Conservation (phyloP, 2,797 vertebrate species). For the Phrynocephalus guinanensis region DNA sequence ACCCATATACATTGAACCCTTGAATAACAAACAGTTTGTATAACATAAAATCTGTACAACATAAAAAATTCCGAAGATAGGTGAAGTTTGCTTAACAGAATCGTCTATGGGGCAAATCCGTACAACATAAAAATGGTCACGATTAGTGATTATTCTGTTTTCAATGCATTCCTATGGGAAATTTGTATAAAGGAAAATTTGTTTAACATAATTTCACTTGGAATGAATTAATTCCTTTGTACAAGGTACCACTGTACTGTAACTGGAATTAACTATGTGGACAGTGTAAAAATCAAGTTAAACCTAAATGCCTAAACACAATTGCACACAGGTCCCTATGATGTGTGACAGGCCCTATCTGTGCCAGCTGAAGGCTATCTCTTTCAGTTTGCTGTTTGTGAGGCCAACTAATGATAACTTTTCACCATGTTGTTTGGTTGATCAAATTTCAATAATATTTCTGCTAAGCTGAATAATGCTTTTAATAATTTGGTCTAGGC, state of each 20-base stretch:
- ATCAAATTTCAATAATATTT: not conserved
- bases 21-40: too few species aligned
- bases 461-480: not conserved
- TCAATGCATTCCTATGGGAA: too few species aligned
- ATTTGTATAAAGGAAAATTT: too few species aligned
- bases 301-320: not conserved
- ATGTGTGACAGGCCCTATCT: not conserved
- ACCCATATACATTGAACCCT: not conserved
- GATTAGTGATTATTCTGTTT: too few species aligned
- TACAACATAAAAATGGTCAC: too few species aligned
- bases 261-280: not conserved
- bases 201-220: too few species aligned
- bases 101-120: too few species aligned
- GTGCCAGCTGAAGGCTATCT: not conserved
- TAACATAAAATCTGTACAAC: too few species aligned
- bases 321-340: not conserved
- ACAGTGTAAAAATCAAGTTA: conserved; percentile 2
- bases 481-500: not conserved
- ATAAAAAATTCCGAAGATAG: too few species aligned
- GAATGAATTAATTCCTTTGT: too few species aligned
- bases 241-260: too few species aligned
- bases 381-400: not conserved
- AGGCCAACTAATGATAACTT: not conserved
- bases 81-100: too few species aligned
- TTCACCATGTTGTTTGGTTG: not conserved